phyloP scores from a whole-genome alignment of 2,888 invertebrate genomes.

The Spodoptera exigua region DNA sequence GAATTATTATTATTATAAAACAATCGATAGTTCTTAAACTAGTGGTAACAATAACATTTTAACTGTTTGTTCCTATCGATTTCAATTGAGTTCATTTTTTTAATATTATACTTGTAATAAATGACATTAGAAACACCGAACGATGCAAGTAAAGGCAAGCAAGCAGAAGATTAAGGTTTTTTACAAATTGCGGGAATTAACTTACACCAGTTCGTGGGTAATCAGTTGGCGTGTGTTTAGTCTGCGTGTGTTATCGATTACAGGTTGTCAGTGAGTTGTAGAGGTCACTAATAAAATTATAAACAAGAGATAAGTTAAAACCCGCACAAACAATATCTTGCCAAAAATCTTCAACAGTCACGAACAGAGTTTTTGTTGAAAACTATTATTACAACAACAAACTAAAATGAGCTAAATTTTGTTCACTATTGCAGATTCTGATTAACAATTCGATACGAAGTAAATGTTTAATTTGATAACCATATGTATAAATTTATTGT shows the following conservation, averaged over 20 bases:
- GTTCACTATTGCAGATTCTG: constrained; percentile 23
- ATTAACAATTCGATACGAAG: constrained; percentile 49
- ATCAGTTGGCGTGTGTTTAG: constrained; percentile 28
- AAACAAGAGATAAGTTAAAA: constrained; percentile 43
- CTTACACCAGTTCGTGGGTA: constrained; percentile 16
- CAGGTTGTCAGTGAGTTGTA: constrained; percentile 29
- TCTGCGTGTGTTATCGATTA: constrained; percentile 22
- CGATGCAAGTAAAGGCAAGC: constrained; percentile 40
- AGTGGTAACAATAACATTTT: constrained; percentile 88
- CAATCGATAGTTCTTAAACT: constrained; percentile 84
- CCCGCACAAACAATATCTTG: constrained; percentile 42
- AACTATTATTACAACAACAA: constrained; percentile 51
- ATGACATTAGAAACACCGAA: constrained; percentile 44
- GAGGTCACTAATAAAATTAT: constrained; percentile 39
- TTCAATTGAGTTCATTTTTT: constrained; percentile 64
- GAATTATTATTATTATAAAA: constrained; percentile 73
- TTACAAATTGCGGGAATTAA: constrained; percentile 40
- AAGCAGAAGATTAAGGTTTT: constrained; percentile 25
- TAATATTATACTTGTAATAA: constrained; percentile 49
- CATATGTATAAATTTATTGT: constrained; percentile 4
- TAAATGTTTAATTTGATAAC: constrained; percentile 37
- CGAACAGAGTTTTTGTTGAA: constrained; percentile 45
- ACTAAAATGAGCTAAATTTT: constrained; percentile 11
- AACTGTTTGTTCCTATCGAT: constrained; percentile 72
- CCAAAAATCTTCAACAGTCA: constrained; percentile 50